Evolutionary conservation across 2,113 vertebrate species (phyloP).

Genomic region (Micromys minutus): DNA sequence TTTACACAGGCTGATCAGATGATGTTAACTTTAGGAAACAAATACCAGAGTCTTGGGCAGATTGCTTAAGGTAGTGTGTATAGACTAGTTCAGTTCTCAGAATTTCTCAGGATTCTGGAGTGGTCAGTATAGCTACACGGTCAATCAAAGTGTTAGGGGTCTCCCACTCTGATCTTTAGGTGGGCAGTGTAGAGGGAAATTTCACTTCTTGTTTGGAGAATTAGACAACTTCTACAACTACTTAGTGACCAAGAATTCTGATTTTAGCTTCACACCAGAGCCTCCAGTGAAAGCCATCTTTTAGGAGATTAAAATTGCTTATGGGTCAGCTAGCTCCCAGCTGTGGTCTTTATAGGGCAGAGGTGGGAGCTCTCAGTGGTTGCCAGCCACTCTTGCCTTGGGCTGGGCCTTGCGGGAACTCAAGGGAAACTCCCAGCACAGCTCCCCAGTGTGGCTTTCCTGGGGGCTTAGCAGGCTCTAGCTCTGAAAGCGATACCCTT

Average conservation of each 20-base stretch:
- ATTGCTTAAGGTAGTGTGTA: background rate
- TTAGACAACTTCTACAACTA: background rate
- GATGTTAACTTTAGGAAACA: background rate
- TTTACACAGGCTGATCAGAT: background rate
- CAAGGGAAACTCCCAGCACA: constrained; percentile 69
- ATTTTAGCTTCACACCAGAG: background rate
- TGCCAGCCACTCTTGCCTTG: constrained; percentile 36
- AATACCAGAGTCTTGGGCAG: background rate
- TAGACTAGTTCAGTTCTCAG: background rate
- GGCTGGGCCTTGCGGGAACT: constrained; percentile 69
- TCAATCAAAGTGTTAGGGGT: background rate
- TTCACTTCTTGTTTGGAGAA: constrained; percentile 26
- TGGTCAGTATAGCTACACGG: background rate
- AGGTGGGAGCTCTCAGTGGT: background rate
- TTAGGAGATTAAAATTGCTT: constrained; percentile 58
- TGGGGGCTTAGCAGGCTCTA: constrained; percentile 44
- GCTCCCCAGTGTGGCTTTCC: constrained; percentile 65
- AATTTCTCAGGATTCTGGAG: background rate
- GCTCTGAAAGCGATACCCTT: constrained; percentile 58
- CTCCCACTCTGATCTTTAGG: background rate
- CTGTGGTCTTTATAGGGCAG: constrained; percentile 54
- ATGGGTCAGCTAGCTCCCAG: constrained; percentile 66
- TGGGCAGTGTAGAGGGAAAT: background rate
- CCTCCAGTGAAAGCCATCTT: constrained; percentile 31
- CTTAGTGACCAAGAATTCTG: background rate